A percentile compares a stretch with the other conserved stretches of the same genome.
These are phyloP conservation scores for Oxyura jamaicensis DNA, from an alignment of 2,113 vertebrate genomes.

Conservation along the genomic window DNA sequence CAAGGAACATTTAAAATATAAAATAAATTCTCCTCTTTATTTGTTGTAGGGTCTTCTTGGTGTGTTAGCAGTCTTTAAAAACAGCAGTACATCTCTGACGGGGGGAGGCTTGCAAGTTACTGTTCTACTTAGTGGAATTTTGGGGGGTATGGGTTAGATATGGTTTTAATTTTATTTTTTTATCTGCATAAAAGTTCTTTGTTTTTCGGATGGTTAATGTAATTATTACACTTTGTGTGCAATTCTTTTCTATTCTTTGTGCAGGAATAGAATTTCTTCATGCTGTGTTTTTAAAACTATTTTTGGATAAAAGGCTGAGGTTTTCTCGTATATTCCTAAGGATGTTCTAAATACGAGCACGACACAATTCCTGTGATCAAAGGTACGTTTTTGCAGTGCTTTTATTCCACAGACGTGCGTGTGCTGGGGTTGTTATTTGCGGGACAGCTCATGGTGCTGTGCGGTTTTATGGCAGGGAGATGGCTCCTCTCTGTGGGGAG, in stretches of 20 bases:
- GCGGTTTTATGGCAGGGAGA: background rate
- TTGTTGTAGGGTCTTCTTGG: background rate
- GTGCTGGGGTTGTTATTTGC: background rate
- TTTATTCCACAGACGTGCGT: background rate
- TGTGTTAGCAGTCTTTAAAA: background rate
- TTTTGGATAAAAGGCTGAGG: conserved; percentile 22
- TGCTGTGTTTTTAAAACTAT: background rate
- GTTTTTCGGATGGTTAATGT: background rate
- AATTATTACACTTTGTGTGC: background rate
- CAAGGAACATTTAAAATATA: background rate
- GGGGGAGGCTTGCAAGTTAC: background rate
- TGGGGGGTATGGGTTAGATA: background rate
- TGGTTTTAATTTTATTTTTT: background rate
- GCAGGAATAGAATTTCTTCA: background rate
- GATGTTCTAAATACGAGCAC: background rate
- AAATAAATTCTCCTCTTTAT: background rate
- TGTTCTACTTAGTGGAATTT: background rate
- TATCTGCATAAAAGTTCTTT: background rate
- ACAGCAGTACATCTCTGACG: background rate
- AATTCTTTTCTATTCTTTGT: background rate
- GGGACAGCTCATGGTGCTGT: background rate
- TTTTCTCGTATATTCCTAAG: conserved; percentile 8
- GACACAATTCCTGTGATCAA: conserved; percentile 17
- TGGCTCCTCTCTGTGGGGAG: conserved; percentile 45
- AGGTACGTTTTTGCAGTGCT: background rate